Evolutionary conservation across 2,113 vertebrate genomes (phyloP).

Genomic region (Oreocharis arfaki): DNA sequence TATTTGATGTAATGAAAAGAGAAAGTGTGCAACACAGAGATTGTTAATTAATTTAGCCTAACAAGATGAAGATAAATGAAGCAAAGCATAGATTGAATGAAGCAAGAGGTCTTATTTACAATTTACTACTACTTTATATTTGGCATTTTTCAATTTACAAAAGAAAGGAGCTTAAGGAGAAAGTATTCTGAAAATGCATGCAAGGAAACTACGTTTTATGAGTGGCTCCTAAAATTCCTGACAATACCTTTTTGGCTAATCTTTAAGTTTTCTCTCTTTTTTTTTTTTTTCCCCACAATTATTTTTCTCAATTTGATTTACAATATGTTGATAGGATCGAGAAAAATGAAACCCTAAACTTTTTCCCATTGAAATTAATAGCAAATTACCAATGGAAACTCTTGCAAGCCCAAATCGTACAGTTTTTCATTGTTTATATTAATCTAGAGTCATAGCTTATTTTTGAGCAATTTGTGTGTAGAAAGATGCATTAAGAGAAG

Average conservation of each 20-base stretch:
- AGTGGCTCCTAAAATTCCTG: conserved; percentile 41
- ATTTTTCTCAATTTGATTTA: not conserved
- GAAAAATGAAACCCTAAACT: not conserved
- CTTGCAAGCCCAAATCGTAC: not conserved
- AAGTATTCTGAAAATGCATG: not conserved
- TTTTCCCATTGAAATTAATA: not conserved
- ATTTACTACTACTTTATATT: conserved; percentile 73
- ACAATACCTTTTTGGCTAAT: conserved; percentile 59
- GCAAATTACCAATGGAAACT: not conserved
- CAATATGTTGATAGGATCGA: not conserved
- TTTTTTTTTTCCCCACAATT: not conserved
- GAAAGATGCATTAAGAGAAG: not conserved
- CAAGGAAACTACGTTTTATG: conserved; percentile 5
- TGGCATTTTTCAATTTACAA: conserved; percentile 62
- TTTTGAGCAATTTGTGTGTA: not conserved
- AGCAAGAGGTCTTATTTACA: conserved; percentile 89
- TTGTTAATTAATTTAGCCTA: conserved; percentile 99
- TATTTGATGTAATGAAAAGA: conserved; percentile 99
- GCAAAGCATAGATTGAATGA: conserved; percentile 87
- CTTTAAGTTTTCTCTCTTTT: conserved; percentile 29
- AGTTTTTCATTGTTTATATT: not conserved
- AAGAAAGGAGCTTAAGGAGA: conserved; percentile 59
- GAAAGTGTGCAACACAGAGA: conserved; percentile 95
- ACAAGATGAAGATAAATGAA: conserved; percentile 99
- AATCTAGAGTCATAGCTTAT: not conserved